Conservation (phyloP, 2,888 invertebrate genomes). For the Aleiodes testaceus region DNA sequence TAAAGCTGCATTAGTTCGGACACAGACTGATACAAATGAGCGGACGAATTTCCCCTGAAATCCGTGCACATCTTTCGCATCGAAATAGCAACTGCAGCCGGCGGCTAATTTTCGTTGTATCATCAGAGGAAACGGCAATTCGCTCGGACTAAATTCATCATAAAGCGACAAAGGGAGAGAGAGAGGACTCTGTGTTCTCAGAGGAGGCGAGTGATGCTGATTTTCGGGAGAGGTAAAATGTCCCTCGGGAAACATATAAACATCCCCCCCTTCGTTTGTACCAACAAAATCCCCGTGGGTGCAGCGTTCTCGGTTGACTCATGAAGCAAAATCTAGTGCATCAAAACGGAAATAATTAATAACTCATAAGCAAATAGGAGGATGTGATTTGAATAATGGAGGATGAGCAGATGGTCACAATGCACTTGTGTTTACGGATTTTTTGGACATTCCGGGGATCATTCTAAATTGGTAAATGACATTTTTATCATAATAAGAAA, state of each 20-base stretch:
- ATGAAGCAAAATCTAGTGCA: constrained; percentile 19
- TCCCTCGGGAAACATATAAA: constrained; percentile 21
- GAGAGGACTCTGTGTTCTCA: not conserved
- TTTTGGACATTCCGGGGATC: too few relatives aligned
- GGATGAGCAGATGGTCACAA: not conserved
- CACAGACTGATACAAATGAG: constrained; percentile 10
- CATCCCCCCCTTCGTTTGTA: not conserved
- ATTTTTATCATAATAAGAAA: constrained; percentile 1
- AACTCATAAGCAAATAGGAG: not conserved
- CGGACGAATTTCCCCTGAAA: not conserved
- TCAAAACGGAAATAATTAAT: constrained; percentile 24
- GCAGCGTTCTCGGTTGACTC: constrained; percentile 3
- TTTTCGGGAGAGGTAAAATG: constrained; percentile 25
- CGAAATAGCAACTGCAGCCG: constrained; percentile 1
- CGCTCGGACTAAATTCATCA: constrained; percentile 26
- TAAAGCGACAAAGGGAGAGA: constrained; percentile 22
- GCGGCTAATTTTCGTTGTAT: constrained; percentile 26
- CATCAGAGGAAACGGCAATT: constrained; percentile 22
- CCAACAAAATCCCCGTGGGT: constrained; percentile 11
- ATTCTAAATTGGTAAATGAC: too few relatives aligned
- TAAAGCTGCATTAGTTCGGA: not conserved
- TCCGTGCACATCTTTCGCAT: not conserved
- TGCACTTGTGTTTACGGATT: too few relatives aligned
- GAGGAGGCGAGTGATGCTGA: constrained; percentile 6
- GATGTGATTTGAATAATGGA: not conserved